These are phyloP conservation scores for Lamellibrachia columna DNA, from an alignment of 2,888 invertebrate species.

Conservation along the genomic window DNA sequence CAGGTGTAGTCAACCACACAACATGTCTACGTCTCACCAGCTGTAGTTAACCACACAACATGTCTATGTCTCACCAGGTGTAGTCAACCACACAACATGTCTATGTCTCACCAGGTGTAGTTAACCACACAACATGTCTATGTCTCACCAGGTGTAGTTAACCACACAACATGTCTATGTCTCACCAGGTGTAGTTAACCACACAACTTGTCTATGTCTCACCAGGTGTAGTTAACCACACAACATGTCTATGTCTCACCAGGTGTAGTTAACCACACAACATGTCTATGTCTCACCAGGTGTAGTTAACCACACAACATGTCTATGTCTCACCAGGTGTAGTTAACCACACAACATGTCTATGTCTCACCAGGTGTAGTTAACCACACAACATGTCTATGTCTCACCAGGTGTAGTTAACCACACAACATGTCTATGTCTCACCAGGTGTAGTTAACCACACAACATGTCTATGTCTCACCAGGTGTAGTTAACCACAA, in stretches of 20 bases:
- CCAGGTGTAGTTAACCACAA: slow-evolving; percentile 31
- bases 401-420: not conserved
- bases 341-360: slow-evolving; percentile 27
- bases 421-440: not conserved
- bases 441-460: slow-evolving; percentile 32
- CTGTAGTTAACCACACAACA: slow-evolving; percentile 30
- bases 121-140: slow-evolving; percentile 21
- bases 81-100: not conserved
- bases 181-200: not conserved
- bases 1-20: slow-evolving; percentile 31
- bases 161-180: too few relatives aligned
- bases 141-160: slow-evolving; percentile 32
- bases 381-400: not conserved
- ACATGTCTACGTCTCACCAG: not conserved
- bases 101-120: slow-evolving; percentile 24
- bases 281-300: too few relatives aligned
- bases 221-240: slow-evolving; percentile 32
- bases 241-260: not conserved
- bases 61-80: too few relatives aligned
- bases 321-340: slow-evolving; percentile 7
- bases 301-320: not conserved
- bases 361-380: slow-evolving; percentile 29
- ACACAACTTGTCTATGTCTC: not conserved
- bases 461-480: not conserved
- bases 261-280: slow-evolving; percentile 31